Conservation (phyloP, 2,797 vertebrate species). For the Paedocypris micromegethes region DNA sequence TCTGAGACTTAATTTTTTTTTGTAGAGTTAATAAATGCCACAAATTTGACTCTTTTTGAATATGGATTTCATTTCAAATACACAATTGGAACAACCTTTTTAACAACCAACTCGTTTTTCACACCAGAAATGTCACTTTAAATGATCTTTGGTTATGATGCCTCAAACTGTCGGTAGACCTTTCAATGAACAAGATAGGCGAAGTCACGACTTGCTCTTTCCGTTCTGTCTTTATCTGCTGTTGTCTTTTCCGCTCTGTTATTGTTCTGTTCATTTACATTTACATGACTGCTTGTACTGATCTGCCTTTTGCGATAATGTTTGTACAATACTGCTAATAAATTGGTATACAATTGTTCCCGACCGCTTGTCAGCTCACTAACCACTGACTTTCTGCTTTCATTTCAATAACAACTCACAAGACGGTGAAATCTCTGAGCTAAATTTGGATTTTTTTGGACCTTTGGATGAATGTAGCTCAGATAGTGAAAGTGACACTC, state of each 20-base stretch:
- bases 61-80: no score
- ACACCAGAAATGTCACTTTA: background rate
- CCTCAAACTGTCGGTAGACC: background rate
- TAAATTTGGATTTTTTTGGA: conserved; percentile 94
- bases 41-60: no score
- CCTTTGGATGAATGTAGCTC: conserved; percentile 83
- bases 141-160: conserved; percentile 1
- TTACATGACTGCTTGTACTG: no score
- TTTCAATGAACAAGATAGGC: conserved; percentile 28
- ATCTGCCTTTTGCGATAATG: background rate
- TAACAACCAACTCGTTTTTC: background rate
- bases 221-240: conserved; percentile 8
- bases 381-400: conserved; percentile 71
- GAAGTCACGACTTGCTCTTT: conserved; percentile 15
- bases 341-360: background rate
- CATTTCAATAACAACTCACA: conserved; percentile 73
- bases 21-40: no score
- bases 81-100: no score
- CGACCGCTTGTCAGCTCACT: conserved; percentile 37
- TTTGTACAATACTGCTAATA: background rate
- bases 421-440: conserved; percentile 70
- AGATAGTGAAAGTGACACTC: conserved; percentile 77
- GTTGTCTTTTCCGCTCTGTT: conserved; percentile 56
- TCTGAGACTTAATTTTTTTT: no score
- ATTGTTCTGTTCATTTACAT: background rate